Conservation (phyloP, 2,113 vertebrate genomes). For the Nothocercus julius region DNA sequence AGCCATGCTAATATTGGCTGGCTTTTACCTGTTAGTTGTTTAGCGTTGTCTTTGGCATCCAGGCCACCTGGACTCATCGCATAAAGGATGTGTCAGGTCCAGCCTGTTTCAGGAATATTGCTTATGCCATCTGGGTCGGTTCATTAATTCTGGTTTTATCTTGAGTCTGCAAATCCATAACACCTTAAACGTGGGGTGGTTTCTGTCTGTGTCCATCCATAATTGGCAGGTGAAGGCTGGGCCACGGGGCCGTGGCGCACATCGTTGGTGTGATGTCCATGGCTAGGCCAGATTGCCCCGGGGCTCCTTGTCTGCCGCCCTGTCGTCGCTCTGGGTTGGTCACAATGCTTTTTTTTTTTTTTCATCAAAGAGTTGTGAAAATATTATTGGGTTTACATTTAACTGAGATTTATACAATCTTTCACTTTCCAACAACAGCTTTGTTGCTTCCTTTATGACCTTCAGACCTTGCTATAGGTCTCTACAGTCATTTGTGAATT, state of each 20-base stretch:
- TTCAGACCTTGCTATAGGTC: background rate
- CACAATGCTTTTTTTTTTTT: background rate
- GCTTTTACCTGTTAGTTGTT: background rate
- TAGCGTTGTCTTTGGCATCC: constrained; percentile 6
- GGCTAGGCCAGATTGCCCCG: too few species aligned
- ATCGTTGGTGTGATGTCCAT: background rate
- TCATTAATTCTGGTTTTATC: constrained; percentile 44
- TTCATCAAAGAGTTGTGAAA: background rate
- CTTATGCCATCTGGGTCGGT: background rate
- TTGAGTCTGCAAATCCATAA: background rate
- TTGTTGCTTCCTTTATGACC: background rate
- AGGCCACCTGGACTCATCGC: background rate
- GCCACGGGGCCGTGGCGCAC: background rate
- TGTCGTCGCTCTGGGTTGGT: too few species aligned
- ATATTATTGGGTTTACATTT: background rate
- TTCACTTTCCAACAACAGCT: background rate
- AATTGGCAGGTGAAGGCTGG: background rate
- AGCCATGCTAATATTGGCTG: constrained; percentile 16
- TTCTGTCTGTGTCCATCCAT: background rate
- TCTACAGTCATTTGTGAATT: background rate
- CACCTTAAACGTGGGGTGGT: background rate
- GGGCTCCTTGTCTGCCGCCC: too few species aligned
- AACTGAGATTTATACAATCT: fast-evolving
- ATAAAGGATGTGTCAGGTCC: background rate
- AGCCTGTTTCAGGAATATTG: background rate